These are phyloP conservation scores for Furnarius figulus DNA, from an alignment of 2,113 vertebrate species.

Conservation along the genomic window DNA sequence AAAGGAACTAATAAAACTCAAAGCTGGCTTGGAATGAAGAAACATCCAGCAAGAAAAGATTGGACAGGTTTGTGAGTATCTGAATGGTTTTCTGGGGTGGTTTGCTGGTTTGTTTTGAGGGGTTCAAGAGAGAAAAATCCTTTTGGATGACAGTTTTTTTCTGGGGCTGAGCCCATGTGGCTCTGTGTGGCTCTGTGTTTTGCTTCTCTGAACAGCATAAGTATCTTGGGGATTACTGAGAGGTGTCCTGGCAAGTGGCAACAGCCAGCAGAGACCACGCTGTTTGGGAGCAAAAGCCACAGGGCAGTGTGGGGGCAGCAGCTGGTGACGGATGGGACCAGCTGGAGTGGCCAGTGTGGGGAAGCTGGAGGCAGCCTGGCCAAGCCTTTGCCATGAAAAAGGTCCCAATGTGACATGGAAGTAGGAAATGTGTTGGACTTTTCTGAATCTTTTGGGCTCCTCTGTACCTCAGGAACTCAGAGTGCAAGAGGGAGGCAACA, in stretches of 20 bases:
- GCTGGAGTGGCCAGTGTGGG: background rate
- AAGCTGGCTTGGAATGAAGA: background rate
- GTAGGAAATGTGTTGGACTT: background rate
- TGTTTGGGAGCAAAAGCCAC: background rate
- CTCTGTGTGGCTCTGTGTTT: background rate
- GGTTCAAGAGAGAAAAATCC: background rate
- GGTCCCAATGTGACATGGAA: background rate
- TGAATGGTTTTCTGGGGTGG: background rate
- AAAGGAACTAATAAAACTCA: background rate
- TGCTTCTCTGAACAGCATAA: background rate
- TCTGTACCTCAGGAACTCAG: background rate
- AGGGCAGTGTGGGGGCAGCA: fast-evolving
- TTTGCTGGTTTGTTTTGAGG: background rate
- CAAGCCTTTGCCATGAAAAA: fast-evolving
- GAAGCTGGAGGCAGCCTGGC: background rate
- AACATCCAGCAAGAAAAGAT: background rate
- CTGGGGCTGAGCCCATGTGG: background rate
- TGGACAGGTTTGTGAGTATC: background rate
- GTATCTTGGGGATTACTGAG: background rate
- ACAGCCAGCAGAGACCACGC: background rate
- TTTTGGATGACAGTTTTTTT: background rate
- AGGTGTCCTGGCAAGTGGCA: background rate
- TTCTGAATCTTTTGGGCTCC: background rate
- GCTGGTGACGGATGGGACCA: background rate
- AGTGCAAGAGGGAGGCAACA: background rate